phyloP scores from a whole-genome alignment of 2,888 invertebrate genomes.

The Eretmocerus hayati region DNA sequence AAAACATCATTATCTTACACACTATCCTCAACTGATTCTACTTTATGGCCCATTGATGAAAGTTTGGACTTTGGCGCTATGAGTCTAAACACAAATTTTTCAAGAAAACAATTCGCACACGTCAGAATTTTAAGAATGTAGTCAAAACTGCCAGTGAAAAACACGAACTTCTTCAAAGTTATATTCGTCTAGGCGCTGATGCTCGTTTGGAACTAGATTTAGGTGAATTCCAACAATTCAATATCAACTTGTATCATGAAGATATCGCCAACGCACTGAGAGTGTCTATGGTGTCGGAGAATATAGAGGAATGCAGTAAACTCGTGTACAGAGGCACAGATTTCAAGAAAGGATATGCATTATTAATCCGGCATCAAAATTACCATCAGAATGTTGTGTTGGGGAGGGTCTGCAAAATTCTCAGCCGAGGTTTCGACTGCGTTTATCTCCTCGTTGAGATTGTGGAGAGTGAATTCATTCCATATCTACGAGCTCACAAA shows the following conservation, averaged over 20 bases:
- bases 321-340: conserved; percentile 16
- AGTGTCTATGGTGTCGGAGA: neutral
- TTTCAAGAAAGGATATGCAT: conserved; percentile 15
- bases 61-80: conserved; percentile 27
- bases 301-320: conserved; percentile 10
- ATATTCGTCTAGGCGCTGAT: neutral
- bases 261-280: conserved; percentile 6
- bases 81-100: conserved; percentile 31
- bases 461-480: conserved; percentile 11
- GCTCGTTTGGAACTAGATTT: neutral
- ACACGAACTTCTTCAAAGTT: conserved; percentile 16
- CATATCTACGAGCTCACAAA: conserved; percentile 12
- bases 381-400: conserved; percentile 18
- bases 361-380: conserved; percentile 9
- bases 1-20: conserved; percentile 22
- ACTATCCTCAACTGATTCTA: neutral
- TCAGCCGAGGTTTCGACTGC: conserved; percentile 1
- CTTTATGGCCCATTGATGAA: conserved; percentile 24
- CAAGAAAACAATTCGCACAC: conserved; percentile 18
- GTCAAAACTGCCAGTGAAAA: conserved; percentile 11
- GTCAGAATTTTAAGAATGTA: conserved; percentile 22
- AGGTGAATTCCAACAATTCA: conserved; percentile 4
- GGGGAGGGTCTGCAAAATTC: conserved; percentile 16
- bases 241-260: conserved; percentile 5
- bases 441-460: conserved; percentile 17